Base-by-base conservation (phyloP, 2,888 invertebrate genomes). In the Tipula confusa region DNA sequence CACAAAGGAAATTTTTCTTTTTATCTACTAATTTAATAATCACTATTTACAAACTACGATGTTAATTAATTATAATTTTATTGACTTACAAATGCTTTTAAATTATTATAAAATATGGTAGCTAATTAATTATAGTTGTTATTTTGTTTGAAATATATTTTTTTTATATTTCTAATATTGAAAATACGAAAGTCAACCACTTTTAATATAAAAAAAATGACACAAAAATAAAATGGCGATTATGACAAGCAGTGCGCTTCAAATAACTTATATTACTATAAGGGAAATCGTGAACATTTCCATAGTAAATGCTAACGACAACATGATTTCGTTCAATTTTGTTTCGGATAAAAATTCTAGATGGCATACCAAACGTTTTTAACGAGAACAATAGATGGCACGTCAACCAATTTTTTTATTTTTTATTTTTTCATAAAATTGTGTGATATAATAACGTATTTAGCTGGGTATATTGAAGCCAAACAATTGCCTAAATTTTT, bases 201-300 rank as follows among this genome's bases (percentile, higher is more conserved):
- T 80, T 80, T 29, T 80, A 28, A 31, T 36, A 24, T 36, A 36
- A 31, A 82, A n/a, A n/a, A 82, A 33, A 24, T 82, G 82, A 82
- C 82, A 82, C 82, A 82, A 36, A 33, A 82, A 82, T 36, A 38
- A 82, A 36, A 82, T 82, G 82, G 82, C 82, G 82, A 36, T 18
- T 82, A 33, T 79, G 79, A 80, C 80, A 80, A 15, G 13, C 13
- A 43, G n/a, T 29, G 80, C n/a, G n/a, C n/a, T n/a, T n/a, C n/a
- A n/a, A n/a, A n/a, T n/a, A n/a, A n/a, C n/a, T n/a, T n/a, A n/a
- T n/a, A n/a, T n/a, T n/a, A n/a, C n/a, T n/a, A n/a, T n/a, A n/a
- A n/a, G n/a, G n/a, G n/a, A n/a, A n/a, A n/a, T n/a, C n/a, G n/a
- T n/a, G n/a, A n/a, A n/a, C n/a, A n/a, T n/a, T n/a, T n/a, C n/a